phyloP scores from a whole-genome alignment of 2,888 invertebrate species.

The Stramonita haemastoma region DNA sequence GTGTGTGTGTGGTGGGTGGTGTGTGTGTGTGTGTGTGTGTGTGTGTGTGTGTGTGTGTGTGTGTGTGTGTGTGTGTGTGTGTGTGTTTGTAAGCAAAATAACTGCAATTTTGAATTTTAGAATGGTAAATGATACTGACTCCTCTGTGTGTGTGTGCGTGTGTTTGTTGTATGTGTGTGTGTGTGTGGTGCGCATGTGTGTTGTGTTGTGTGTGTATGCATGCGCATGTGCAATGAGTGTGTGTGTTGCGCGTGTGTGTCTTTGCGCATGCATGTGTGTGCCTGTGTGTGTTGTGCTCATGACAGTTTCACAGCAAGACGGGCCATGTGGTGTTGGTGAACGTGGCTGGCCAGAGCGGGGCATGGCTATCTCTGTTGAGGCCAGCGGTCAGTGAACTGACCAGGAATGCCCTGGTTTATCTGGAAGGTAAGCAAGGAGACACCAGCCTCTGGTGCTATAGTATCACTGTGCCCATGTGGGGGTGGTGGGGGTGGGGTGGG shows the following conservation, averaged over 20 bases:
- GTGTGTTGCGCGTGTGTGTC: neutral
- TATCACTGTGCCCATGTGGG: too few relatives aligned
- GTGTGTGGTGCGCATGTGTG: neutral
- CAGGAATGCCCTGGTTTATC: conserved; percentile 64
- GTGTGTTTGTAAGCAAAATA: too few relatives aligned
- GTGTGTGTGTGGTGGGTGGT: too few relatives aligned
- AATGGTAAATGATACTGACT: too few relatives aligned
- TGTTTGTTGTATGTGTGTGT: too few relatives aligned
- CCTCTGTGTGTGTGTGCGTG: neutral
- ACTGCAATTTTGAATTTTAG: too few relatives aligned
- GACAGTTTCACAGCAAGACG: conserved; percentile 51
- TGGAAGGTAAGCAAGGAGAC: conserved; percentile 60
- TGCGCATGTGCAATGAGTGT: neutral
- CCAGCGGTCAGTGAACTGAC: conserved; percentile 55
- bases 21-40: too few relatives aligned
- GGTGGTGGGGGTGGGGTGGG: too few relatives aligned
- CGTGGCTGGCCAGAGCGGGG: conserved; percentile 64
- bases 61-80: too few relatives aligned
- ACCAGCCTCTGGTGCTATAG: too few relatives aligned
- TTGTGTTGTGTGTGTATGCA: neutral
- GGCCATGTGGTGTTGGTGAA: conserved; percentile 65
- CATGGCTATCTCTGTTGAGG: conserved; percentile 67
- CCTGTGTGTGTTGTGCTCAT: neutral
- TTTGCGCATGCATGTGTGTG: neutral
- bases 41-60: too few relatives aligned